Percentiles rank a stretch among this genome's conserved stretches.
Conservation (phyloP, 1,140 invertebrate species). For the Trichonephila inaurata region DNA sequence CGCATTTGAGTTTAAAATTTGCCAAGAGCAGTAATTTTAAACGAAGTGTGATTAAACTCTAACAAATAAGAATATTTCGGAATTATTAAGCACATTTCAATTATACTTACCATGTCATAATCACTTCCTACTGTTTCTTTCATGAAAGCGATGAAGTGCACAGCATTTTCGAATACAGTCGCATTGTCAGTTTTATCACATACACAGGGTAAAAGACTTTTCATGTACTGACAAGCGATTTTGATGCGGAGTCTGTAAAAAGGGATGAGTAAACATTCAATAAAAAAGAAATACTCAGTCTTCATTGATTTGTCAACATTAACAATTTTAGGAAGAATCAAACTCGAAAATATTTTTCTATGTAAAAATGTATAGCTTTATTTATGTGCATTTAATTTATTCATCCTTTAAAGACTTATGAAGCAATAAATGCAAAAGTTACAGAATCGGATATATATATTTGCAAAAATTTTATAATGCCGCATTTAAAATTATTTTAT, state of each 20-base stretch:
- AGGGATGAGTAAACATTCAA: not conserved
- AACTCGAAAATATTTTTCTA: not conserved
- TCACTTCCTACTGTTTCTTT: slow-evolving; percentile 40
- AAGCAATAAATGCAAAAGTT: no score
- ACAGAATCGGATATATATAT: no score
- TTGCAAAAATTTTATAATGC: no score
- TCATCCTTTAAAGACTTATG: no score
- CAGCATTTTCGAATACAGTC: slow-evolving; percentile 60
- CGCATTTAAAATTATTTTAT: no score
- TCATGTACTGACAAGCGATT: slow-evolving; percentile 62
- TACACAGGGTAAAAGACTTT: slow-evolving; percentile 40
- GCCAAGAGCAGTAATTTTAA: fast-evolving
- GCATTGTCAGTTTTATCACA: slow-evolving; percentile 68
- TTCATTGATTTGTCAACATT: not conserved
- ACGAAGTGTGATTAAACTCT: no score
- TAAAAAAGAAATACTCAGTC: not conserved
- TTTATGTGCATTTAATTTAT: no score
- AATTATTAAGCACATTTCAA: not conserved
- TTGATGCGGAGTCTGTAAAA: slow-evolving; percentile 60
- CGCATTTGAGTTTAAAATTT: no score
- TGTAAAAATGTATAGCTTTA: no score
- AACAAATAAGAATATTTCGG: no score
- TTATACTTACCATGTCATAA: slow-evolving; percentile 50
- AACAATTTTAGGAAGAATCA: not conserved
- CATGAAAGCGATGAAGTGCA: slow-evolving; percentile 49